Base-by-base conservation (phyloP, 1,140 invertebrate species). In the Bombus difficillimus region DNA sequence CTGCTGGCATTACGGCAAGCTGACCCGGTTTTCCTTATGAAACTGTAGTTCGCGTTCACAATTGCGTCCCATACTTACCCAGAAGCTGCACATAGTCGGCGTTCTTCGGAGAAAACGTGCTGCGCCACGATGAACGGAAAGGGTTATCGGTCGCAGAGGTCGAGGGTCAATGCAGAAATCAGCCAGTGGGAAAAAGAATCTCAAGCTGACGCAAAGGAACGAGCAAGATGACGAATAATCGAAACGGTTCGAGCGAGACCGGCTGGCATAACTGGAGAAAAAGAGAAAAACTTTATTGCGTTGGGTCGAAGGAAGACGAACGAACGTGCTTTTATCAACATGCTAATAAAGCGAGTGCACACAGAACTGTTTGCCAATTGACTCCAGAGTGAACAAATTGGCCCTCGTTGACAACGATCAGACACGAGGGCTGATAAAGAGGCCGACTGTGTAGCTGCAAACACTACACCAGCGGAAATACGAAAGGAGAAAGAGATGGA, bases 351-450 rank as follows among this genome's bases (percentile, higher is more conserved):
- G 62, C 75, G 34, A 80, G 15, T 88, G 64, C 80, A 90, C 89
- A 90, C 83, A 85, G 66, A 90, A 85, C 72, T 90, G 84, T 90
- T 90, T 90, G 88, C 83, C 86, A 88, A 90, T 90, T 90, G 80
- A 90, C 82, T 87, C 15, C 64, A 37, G 25, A 22, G 68, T 47
- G 86, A 85, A 76, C 69, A 88, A 90, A 90, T 86, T 83, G 77
- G 22, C 80, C 66, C 62, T 88, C n/a, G 82, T 90, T 88, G 78
- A 66, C 80, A 79, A 85, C 81, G 74, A 89, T 83, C 68, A 57
- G 43, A 64, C 78, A 15, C 53, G 34, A 12, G 28, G 5, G 22
- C n/a, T 82, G 66, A 79, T 79, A 83, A 90, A 87, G 39, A 62
- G 41, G 68, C 66, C 77, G 84, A 59, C 66, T 13, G 32, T 32